Evolutionary conservation across 2,888 invertebrate genomes (phyloP).

Genomic region (Drosophila incognita): DNA sequence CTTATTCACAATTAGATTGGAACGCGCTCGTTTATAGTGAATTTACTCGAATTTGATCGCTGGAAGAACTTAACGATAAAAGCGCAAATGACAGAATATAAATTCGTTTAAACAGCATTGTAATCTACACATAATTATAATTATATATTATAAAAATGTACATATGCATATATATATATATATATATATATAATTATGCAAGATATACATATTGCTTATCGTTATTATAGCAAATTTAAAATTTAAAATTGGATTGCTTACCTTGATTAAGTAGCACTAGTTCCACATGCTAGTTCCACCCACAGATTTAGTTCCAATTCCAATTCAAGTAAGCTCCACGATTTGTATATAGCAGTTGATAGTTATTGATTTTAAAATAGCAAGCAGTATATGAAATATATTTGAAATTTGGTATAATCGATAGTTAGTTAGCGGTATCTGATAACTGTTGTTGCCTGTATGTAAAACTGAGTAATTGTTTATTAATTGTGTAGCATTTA

Average conservation of each 20-base stretch:
- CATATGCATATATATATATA: not conserved
- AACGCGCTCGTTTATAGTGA: not conserved
- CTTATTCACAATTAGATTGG: not conserved
- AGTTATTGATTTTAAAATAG: not conserved
- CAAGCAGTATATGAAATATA: not conserved
- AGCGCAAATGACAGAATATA: not conserved
- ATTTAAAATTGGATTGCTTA: not conserved
- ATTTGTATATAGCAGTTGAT: not conserved
- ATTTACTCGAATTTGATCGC: not conserved
- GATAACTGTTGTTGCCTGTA: conserved; percentile 10
- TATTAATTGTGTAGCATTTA: conserved; percentile 6
- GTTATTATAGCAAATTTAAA: not conserved
- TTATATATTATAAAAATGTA: not conserved
- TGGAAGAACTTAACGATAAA: not conserved
- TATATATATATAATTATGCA: not conserved
- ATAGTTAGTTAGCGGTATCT: not conserved
- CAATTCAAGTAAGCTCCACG: not conserved
- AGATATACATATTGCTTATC: not conserved
- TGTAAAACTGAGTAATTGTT: conserved; percentile 7
- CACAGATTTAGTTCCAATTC: not conserved
- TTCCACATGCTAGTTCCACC: not conserved
- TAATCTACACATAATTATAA: not conserved
- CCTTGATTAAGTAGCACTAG: not conserved
- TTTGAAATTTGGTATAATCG: not conserved
- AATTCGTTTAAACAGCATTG: not conserved